phyloP scores from a whole-genome alignment of 2,888 invertebrate species.

The Cosmorhoe ocellata region DNA sequence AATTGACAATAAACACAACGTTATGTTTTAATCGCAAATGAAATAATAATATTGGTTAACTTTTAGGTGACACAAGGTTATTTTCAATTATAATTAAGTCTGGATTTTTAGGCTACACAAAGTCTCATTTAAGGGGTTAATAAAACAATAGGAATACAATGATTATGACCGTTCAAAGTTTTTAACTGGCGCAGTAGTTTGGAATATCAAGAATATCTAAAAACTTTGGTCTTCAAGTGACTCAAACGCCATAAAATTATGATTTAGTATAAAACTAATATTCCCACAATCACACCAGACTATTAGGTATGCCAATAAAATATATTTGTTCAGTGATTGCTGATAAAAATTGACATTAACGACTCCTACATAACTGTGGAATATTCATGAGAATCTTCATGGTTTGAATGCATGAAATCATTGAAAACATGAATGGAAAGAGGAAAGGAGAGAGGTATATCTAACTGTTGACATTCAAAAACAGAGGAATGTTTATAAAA shows the following conservation, averaged over 20 bases:
- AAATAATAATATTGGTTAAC: slow-evolving; percentile 1
- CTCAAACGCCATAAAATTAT: too few species aligned
- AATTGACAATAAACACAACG: slow-evolving; percentile 1
- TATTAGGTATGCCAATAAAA: slow-evolving; percentile 41
- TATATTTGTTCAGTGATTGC: slow-evolving; percentile 40
- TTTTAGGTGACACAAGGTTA: too few species aligned
- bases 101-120: too few species aligned
- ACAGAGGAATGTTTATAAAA: slow-evolving; percentile 10
- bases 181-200: too few species aligned
- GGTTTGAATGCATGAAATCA: slow-evolving; percentile 51
- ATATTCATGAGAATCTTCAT: slow-evolving; percentile 44
- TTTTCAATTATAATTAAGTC: too few species aligned
- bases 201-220: too few species aligned
- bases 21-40: slow-evolving; percentile 7
- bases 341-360: slow-evolving; percentile 53
- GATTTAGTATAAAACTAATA: slow-evolving; percentile 21
- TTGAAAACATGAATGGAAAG: slow-evolving; percentile 39
- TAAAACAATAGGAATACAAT: too few species aligned
- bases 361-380: slow-evolving; percentile 44
- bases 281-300: slow-evolving; percentile 46
- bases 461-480: not conserved
- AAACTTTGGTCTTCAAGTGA: too few species aligned
- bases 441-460: slow-evolving; percentile 10
- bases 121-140: too few species aligned
- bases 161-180: too few species aligned